Conservation (phyloP, 1,140 invertebrate species). For the Triops cancriformis region DNA sequence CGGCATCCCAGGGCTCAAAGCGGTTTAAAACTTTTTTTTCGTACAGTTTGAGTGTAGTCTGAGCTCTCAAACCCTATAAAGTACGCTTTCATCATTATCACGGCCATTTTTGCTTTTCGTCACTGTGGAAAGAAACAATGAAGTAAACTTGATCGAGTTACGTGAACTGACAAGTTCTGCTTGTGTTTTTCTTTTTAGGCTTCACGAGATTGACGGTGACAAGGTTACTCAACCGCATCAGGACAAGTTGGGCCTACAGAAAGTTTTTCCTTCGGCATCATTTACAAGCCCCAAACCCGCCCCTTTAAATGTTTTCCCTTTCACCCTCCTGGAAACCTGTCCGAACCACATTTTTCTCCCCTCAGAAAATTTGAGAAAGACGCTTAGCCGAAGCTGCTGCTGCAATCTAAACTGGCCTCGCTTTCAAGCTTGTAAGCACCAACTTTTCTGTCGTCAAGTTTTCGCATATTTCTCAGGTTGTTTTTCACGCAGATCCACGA, state of each 20-base stretch:
- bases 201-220: not conserved
- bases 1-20: not conserved
- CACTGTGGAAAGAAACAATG: too few relatives aligned
- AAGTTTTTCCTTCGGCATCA: not conserved
- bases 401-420: too few relatives aligned
- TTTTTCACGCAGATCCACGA: not conserved
- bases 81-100: too few relatives aligned
- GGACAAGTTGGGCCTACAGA: not conserved
- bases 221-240: not conserved
- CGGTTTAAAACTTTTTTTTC: not conserved
- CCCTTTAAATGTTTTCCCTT: not conserved
- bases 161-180: not conserved
- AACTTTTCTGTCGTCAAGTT: too few relatives aligned
- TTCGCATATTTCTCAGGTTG: not conserved
- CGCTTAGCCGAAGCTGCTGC: too few relatives aligned
- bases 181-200: not conserved
- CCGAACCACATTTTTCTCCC: not conserved
- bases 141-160: too few relatives aligned
- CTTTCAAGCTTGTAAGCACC: too few relatives aligned
- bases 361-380: too few relatives aligned
- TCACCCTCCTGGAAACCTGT: not conserved
- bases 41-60: not conserved
- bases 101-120: too few relatives aligned
- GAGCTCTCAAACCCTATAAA: too few relatives aligned
- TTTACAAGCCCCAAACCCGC: not conserved